Conservation (phyloP, 2,797 vertebrate genomes). For the Serranus cabrilla region DNA sequence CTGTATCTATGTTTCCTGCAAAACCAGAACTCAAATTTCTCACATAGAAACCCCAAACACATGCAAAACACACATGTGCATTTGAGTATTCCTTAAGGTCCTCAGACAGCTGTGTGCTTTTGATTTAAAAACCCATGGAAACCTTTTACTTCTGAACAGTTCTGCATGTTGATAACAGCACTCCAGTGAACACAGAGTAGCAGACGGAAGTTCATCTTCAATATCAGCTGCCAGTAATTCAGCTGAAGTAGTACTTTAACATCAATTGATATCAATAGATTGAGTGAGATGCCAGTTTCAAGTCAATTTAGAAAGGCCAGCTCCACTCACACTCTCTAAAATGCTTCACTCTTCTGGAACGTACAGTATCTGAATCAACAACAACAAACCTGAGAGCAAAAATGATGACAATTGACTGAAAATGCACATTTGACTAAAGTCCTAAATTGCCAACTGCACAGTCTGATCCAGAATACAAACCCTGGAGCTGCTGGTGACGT, state of each 20-base stretch:
- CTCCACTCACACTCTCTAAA: conserved; percentile 6
- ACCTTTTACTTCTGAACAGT: conserved; percentile 49
- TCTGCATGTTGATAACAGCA: conserved; percentile 49
- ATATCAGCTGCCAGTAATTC: conserved; percentile 50
- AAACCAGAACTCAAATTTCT: background rate
- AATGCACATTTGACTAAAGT: conserved; percentile 1
- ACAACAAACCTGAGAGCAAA: conserved; percentile 9
- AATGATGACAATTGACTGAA: background rate
- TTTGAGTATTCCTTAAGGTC: conserved; percentile 29
- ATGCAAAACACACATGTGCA: background rate
- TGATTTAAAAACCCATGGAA: conserved; percentile 46
- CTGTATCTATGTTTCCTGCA: background rate
- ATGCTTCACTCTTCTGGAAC: conserved; percentile 21
- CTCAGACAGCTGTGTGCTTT: conserved; percentile 61
- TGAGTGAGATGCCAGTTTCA: conserved; percentile 35
- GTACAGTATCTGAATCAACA: conserved; percentile 6
- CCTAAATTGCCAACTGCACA: background rate
- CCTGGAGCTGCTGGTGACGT: background rate
- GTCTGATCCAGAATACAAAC: background rate
- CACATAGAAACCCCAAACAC: conserved; percentile 16
- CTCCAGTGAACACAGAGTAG: conserved; percentile 43
- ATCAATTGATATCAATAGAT: conserved; percentile 49
- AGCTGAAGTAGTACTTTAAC: conserved; percentile 56
- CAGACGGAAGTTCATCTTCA: conserved; percentile 57
- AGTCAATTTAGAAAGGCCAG: conserved; percentile 42